Evolutionary conservation across 2,888 invertebrate genomes (phyloP).

Genomic region (Sphaerophoria taeniata): DNA sequence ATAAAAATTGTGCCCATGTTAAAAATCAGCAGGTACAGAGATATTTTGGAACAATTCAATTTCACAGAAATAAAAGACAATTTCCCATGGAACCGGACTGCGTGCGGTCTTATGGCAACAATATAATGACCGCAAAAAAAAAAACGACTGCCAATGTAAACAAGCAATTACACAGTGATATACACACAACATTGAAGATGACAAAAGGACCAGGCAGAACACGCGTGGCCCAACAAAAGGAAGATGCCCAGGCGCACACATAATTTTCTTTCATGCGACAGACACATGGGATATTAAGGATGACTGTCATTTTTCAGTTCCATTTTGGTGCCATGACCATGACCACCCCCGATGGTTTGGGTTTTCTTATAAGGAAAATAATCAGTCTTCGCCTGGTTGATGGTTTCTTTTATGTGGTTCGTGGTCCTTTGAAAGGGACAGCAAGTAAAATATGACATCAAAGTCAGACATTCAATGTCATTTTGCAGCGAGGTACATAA

Average conservation of each 20-base stretch:
- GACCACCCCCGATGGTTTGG: slow-evolving; percentile 73
- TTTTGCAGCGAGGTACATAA: slow-evolving; percentile 47
- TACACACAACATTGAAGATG: slow-evolving; percentile 35
- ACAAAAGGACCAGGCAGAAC: slow-evolving; percentile 54
- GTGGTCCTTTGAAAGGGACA: slow-evolving; percentile 16
- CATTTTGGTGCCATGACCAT: slow-evolving; percentile 58
- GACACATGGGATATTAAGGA: slow-evolving; percentile 65
- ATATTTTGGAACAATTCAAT: neutral
- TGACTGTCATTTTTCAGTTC: slow-evolving; percentile 73
- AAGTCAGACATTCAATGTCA: slow-evolving; percentile 74
- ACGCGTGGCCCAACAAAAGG: slow-evolving; percentile 60
- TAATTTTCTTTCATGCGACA: slow-evolving; percentile 28
- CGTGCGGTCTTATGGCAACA: slow-evolving; percentile 57
- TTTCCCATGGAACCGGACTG: slow-evolving; percentile 64
- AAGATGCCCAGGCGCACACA: slow-evolving; percentile 31
- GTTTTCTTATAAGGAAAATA: slow-evolving; percentile 22
- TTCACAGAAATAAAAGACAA: slow-evolving; percentile 19
- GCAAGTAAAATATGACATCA: slow-evolving; percentile 75
- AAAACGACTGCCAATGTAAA: slow-evolving; percentile 52
- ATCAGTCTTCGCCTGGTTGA: slow-evolving; percentile 20
- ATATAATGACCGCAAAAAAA: slow-evolving; percentile 49
- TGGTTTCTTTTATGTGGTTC: slow-evolving; percentile 17
- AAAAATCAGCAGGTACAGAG: neutral
- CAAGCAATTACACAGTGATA: slow-evolving; percentile 70
- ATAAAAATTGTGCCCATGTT: slow-evolving; percentile 40